A percentile compares a stretch with the other conserved stretches of the same genome.
Conservation (phyloP, 2,888 invertebrate species). For the Agrilus cyanescens region DNA sequence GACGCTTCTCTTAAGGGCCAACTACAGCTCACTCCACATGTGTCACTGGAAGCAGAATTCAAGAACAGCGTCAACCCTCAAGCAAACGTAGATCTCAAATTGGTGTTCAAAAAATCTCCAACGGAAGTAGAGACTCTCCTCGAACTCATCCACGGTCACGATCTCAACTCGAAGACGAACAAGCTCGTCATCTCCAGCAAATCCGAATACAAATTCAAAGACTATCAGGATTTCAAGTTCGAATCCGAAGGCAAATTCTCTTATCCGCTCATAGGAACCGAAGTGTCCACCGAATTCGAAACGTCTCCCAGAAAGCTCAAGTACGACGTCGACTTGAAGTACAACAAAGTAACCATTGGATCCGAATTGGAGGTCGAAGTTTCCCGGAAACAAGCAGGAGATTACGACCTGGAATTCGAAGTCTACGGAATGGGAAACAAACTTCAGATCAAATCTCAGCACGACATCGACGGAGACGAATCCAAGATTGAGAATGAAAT, state of each 20-base stretch:
- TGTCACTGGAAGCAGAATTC: slow-evolving; percentile 36
- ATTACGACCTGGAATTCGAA: slow-evolving; percentile 47
- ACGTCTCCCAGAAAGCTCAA: slow-evolving; percentile 44
- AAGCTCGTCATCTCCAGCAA: slow-evolving; percentile 36
- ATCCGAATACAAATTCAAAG: slow-evolving; percentile 24
- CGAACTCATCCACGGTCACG: slow-evolving; percentile 48
- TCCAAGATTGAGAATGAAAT: slow-evolving; percentile 51
- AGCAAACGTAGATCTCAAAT: slow-evolving; percentile 48
- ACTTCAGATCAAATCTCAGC: slow-evolving; percentile 42
- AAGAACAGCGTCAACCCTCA: slow-evolving; percentile 48
- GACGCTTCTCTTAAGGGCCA: slow-evolving; percentile 37
- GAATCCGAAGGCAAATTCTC: slow-evolving; percentile 44
- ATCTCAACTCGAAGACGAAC: slow-evolving; percentile 44
- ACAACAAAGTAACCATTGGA: slow-evolving; percentile 45
- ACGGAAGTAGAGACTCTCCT: slow-evolving; percentile 18
- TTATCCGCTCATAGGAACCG: slow-evolving; percentile 42
- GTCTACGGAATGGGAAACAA: slow-evolving; percentile 39
- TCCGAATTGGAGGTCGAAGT: slow-evolving; percentile 37
- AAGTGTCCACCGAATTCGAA: slow-evolving; percentile 43
- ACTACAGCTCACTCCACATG: slow-evolving; percentile 21
- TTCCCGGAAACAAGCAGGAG: slow-evolving; percentile 36
- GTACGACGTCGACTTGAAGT: slow-evolving; percentile 44
- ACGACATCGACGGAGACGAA: slow-evolving; percentile 45
- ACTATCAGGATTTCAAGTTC: slow-evolving; percentile 36
- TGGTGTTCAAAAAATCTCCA: slow-evolving; percentile 29